Base-by-base conservation (phyloP, 2,888 invertebrate genomes). In the Apoda limacodes region DNA sequence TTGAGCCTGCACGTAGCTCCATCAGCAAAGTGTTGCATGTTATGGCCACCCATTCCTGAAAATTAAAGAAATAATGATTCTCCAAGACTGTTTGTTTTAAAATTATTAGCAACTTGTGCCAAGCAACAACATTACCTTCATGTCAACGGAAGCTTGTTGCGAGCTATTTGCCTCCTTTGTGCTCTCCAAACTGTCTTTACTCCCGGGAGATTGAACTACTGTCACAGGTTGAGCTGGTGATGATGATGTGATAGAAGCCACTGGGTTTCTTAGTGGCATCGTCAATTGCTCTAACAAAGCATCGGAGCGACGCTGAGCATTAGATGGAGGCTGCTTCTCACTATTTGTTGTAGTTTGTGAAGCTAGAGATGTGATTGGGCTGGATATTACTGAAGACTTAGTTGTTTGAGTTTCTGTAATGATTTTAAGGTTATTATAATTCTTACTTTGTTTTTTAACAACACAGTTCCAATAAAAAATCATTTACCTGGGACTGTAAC, bases 1-100 rank as follows among this genome's bases (percentile, higher is more conserved):
- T 87, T 47, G 92, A 88, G 14, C 93, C 93, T 1, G 93, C 95
- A 46, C 92, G 86, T 38, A 94, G 81, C 44, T 88, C 86, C 75
- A 93, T 90, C 30, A 97, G 82, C 45, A 86, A 86, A 19, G 88
- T 86, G 3, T 89, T 83, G 60, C 95, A 95, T 30, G 90, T 89
- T 35, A 88, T 84, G 33, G 89, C 81, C 52, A 95, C 88, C 65
- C 92, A 84, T 59, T 88, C 88, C 92, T 93, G 61, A 21, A 68
- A 5, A 7, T 17, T 17, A 17, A n/a, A n/a, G n/a, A n/a, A n/a
- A n/a, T n/a, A n/a, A n/a, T n/a, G n/a, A n/a, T n/a, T n/a, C n/a
- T n/a, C n/a, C n/a, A n/a, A n/a, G n/a, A n/a, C n/a, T n/a, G n/a
- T n/a, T n/a, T n/a, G n/a, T n/a, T n/a, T n/a, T n/a, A n/a, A n/a